phyloP scores from a whole-genome alignment of 2,797 vertebrate species.

The Hydrocynus forskahlii region DNA sequence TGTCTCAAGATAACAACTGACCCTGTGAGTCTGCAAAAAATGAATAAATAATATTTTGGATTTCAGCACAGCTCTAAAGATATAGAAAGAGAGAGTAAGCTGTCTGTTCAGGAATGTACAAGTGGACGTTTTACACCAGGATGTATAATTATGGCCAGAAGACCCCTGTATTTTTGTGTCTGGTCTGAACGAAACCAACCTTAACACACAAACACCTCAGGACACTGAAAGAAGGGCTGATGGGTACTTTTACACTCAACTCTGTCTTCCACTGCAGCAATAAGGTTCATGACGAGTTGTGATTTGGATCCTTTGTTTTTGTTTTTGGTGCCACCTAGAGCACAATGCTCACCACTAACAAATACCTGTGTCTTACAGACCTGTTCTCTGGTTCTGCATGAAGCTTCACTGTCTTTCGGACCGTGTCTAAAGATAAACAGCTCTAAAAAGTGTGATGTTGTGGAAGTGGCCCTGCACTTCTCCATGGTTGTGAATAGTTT shows the following conservation, averaged over 20 bases:
- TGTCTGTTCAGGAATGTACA: neutral
- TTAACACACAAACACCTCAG: conserved; percentile 57
- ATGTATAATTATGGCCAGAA: neutral
- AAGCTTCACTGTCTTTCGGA: neutral
- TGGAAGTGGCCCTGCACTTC: neutral
- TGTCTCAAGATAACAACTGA: no score
- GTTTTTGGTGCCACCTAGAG: conserved; percentile 68
- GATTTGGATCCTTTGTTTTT: conserved; percentile 41
- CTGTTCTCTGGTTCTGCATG: neutral
- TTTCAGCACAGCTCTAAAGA: neutral
- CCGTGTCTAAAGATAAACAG: neutral
- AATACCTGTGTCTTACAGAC: neutral
- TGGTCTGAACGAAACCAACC: conserved; percentile 9
- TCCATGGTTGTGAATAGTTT: neutral
- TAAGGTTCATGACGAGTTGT: neutral
- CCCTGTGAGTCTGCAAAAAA: no score
- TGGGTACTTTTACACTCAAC: conserved; percentile 56
- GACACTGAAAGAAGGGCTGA: conserved; percentile 59
- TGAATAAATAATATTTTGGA: no score
- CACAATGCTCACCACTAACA: conserved; percentile 55
- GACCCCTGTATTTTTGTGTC: no score
- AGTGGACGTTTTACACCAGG: neutral
- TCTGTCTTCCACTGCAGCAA: conserved; percentile 24
- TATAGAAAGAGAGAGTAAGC: neutral
- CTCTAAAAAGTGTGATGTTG: neutral